Evolutionary conservation across 2,113 vertebrate genomes (phyloP).

Genomic region (Eonycteris spelaea): DNA sequence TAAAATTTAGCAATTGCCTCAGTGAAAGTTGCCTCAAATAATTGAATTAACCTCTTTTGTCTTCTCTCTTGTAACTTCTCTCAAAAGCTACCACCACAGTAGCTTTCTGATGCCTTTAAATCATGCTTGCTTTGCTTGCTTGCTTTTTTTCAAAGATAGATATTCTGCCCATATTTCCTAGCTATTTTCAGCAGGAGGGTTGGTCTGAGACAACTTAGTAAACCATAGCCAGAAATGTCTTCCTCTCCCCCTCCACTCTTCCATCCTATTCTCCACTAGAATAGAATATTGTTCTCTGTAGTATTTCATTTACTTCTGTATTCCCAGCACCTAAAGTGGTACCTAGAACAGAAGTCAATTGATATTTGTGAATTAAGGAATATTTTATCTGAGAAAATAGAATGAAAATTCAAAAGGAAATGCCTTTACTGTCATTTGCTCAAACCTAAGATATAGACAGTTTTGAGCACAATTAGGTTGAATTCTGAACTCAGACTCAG

Average conservation of each 20-base stretch:
- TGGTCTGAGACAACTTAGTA: background rate
- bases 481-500: background rate
- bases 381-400: conserved; percentile 7
- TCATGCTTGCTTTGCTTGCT: background rate
- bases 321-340: background rate
- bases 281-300: background rate
- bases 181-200: background rate
- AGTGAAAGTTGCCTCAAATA: background rate
- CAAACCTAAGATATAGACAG: background rate
- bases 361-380: background rate
- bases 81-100: background rate
- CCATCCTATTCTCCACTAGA: background rate
- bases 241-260: background rate
- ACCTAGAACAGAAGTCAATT: background rate
- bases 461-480: background rate
- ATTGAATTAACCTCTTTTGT: background rate
- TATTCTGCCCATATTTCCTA: background rate
- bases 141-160: background rate
- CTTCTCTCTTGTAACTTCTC: background rate
- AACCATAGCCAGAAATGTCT: background rate
- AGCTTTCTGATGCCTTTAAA: background rate
- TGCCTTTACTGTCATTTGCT: background rate
- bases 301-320: background rate
- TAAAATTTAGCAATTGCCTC: background rate
- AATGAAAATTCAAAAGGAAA: conserved; percentile 26